Evolutionary conservation across 2,888 invertebrate genomes (phyloP), one percentile per base, ranked within the genome.

Genomic region (Oscheius onirici): DNA sequence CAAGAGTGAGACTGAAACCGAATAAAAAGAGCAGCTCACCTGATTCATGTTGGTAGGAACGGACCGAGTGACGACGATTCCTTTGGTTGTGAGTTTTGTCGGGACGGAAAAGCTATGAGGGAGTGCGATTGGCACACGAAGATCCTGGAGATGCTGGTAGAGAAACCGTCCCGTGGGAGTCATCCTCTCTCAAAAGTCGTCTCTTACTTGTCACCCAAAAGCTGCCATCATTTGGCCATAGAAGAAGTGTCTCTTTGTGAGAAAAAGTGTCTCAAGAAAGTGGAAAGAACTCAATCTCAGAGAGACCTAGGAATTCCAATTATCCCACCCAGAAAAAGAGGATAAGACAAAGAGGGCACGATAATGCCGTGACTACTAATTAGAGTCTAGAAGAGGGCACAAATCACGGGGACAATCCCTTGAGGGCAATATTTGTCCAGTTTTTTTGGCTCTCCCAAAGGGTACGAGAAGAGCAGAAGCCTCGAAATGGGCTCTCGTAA

Each of bases 91-190:
- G 10, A 63, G 49, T 20, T 28, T 13, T 6, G 49, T 49, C 17
- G 63, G 63, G 5, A 63, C 49, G 22, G 63, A 63, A 26, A 26
- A 63, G n/a, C 24, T 24, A n/a, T 63, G 63, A n/a, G 63, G 63
- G 11, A 63, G 63, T 1, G 46, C 24, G n/a, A 63, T 13, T n/a
- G 63, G 63, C 26, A 63, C 17, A n/a, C 49, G 63, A 49, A 63
- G 34, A n/a, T 24, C 63, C 15, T 26, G 26, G 22, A 63, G 24
- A 63, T 63, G 63, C 63, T 63, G 63, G 63, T 63, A 63, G 49
- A 63, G 63, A 26, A 63, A 63, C 49, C 63, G 46, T 63, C 63
- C 63, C 63, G 63, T 49, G 63, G 63, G 63, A 63, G 46, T 49
- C 63, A 63, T 63, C 46, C 28, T 49, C n/a, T 26, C 63, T 63